A percentile compares a stretch with the other conserved stretches of the same genome.
Conservation (phyloP, 1,140 invertebrate genomes). For the Acyrthosiphon pisum region DNA sequence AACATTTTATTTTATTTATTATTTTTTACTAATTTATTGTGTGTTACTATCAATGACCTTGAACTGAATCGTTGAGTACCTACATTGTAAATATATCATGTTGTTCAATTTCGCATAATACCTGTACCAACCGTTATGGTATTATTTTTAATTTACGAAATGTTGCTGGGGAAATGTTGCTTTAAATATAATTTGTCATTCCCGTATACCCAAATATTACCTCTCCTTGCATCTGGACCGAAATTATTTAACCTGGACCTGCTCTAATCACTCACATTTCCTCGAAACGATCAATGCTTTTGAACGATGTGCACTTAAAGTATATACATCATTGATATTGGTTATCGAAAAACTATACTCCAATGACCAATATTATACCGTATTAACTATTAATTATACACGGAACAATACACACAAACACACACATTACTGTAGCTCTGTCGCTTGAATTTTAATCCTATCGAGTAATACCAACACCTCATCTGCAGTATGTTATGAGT, state of each 20-base stretch:
- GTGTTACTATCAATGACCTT: neutral
- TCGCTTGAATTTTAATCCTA: conserved; percentile 46
- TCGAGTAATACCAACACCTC: neutral
- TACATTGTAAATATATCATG: conserved; percentile 34
- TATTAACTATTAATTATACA: neutral
- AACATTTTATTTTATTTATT: neutral
- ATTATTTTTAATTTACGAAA: conserved; percentile 29
- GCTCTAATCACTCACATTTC: neutral
- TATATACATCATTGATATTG: neutral
- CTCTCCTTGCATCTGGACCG: conserved; percentile 16
- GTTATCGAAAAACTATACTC: neutral
- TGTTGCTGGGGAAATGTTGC: neutral
- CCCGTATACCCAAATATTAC: neutral
- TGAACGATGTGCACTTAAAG: neutral
- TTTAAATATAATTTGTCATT: conserved; percentile 27
- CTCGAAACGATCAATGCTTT: conserved; percentile 10
- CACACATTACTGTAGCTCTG: neutral
- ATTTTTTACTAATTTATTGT: neutral
- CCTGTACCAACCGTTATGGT: neutral
- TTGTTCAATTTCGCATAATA: neutral
- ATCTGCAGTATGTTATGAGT: conserved; percentile 2
- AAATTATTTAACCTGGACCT: neutral
- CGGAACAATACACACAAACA: neutral
- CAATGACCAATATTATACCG: neutral
- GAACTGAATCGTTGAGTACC: neutral